These are phyloP conservation scores for Cossypha polioptera DNA, from an alignment of 2,797 vertebrate genomes.

Conservation along the genomic window DNA sequence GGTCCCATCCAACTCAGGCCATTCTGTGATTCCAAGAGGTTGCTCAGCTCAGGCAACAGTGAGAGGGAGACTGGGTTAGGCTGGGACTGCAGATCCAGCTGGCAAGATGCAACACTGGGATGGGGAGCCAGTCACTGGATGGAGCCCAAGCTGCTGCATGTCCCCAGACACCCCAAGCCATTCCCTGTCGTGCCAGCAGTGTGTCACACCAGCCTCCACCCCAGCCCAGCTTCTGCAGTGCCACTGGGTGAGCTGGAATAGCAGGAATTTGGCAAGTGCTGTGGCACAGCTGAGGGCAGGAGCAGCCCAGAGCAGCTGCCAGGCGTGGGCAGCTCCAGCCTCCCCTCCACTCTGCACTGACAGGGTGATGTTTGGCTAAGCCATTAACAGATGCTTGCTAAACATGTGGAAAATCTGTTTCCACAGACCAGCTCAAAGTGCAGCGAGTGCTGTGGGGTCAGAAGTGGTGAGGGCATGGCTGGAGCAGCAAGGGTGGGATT, in stretches of 20 bases:
- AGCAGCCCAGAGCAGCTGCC: background rate
- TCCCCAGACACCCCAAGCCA: background rate
- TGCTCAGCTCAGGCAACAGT: background rate
- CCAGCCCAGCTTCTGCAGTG: background rate
- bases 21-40: background rate
- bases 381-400: background rate
- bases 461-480: background rate
- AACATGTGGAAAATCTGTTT: background rate
- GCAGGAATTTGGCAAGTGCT: rapidly evolving
- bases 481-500: background rate
- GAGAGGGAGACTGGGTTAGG: rapidly evolving
- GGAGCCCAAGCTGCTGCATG: background rate
- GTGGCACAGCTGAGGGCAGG: background rate
- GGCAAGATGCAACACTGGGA: rapidly evolving
- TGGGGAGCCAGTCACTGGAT: background rate
- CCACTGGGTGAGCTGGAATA: rapidly evolving
- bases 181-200: rapidly evolving
- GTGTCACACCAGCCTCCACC: rapidly evolving
- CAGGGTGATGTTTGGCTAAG: background rate
- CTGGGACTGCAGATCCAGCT: background rate
- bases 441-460: background rate
- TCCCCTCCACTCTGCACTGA: background rate
- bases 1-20: background rate
- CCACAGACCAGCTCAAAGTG: background rate
- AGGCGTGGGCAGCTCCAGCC: background rate